Conservation (phyloP, 2,888 invertebrate genomes). For the Drosophila longiperda region DNA sequence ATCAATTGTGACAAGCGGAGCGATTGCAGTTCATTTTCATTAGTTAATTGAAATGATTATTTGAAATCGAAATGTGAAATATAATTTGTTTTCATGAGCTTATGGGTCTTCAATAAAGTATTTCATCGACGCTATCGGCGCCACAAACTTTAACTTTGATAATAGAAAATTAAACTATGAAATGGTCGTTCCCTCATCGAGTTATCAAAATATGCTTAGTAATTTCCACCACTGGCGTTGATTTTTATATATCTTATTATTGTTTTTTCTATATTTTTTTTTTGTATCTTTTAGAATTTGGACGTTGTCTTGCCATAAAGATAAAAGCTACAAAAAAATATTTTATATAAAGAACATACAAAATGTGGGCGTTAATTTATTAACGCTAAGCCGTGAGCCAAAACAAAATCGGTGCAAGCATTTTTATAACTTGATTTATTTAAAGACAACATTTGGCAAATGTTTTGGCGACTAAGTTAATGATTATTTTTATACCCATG, state of each 20-base stretch:
- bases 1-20: background rate
- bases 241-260: slow-evolving; percentile 39
- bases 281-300: slow-evolving; percentile 49
- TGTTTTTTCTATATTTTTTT: slow-evolving; percentile 18
- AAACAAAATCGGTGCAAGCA: slow-evolving; percentile 68
- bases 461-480: slow-evolving; percentile 54
- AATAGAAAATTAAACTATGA: slow-evolving; percentile 37
- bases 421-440: slow-evolving; percentile 80
- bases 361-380: slow-evolving; percentile 73
- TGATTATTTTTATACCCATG: slow-evolving; percentile 53
- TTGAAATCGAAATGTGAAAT: slow-evolving; percentile 49
- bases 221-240: slow-evolving; percentile 34
- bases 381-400: slow-evolving; percentile 66
- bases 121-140: slow-evolving; percentile 69
- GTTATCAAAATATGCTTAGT: slow-evolving; percentile 52
- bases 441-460: slow-evolving; percentile 73
- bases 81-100: slow-evolving; percentile 66
- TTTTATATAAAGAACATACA: slow-evolving; percentile 18
- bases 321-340: slow-evolving; percentile 47
- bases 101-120: slow-evolving; percentile 58
- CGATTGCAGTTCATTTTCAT: slow-evolving; percentile 14
- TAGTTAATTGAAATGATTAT: slow-evolving; percentile 36
- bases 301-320: slow-evolving; percentile 62
- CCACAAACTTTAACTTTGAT: slow-evolving; percentile 49
- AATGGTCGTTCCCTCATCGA: slow-evolving; percentile 46